Base-by-base conservation (phyloP, 2,113 vertebrate species). In the Amazona guildingii region DNA sequence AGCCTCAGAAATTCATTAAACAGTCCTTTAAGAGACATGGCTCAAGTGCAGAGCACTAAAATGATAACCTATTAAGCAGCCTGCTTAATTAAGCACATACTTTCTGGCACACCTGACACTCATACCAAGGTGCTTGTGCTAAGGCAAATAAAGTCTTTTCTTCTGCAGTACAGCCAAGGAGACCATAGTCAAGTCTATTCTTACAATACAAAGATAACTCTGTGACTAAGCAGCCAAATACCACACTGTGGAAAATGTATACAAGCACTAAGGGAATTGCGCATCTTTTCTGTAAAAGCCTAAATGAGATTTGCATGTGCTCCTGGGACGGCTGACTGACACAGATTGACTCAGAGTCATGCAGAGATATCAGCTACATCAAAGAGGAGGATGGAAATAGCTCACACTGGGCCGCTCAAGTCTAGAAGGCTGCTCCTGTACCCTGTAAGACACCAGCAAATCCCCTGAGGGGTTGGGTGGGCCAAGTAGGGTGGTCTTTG, bases 1-100 rank as follows among this genome's bases (percentile, higher is more conserved):
- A 75, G 70, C 46, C 77, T 67, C 68, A 94, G 69, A 95, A 97
- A 97, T 92, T 90, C 85, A 92, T 94, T 96, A 90, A 90, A 52
- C 29, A 63, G 52, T 52, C 41, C 46, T 79, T 91, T 90, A 78
- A 89, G 57, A 97, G 68, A 74, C 23, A 46, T 2, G 23, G 82
- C 35, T 94, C 68, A 75, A 96, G 69, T 68, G 39, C 35, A 68
- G 62, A 83, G 39, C 52, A 75, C 76, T 84, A 61, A 90, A 86
- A 86, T 9, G 81, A 95, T 89, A 95, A 77, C 79, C 63, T 86
- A 91, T 93, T 86, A 90, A 94, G 88, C 35, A 84, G 49, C 49
- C 83, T 81, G 64, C 68, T 95, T 88, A 95, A 96, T 97, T 96
- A 94, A 96, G 83, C 66, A 72, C 44, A 83, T 43, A 46, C 89